Base-by-base conservation (phyloP, 2,888 invertebrate genomes). In the Brachyptera risi region DNA sequence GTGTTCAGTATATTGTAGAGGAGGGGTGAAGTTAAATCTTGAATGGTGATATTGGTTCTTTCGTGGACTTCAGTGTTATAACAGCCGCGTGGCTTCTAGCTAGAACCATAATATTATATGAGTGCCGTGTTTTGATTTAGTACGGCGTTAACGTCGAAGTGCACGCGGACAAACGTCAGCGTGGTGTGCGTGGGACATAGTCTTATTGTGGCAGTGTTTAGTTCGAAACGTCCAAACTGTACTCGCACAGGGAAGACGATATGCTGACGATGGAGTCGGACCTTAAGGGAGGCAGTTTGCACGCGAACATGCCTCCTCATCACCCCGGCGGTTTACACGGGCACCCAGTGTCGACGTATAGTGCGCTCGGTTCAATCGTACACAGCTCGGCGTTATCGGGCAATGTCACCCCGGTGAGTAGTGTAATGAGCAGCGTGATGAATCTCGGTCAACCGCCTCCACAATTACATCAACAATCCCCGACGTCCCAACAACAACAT, bases 261-360 rank as follows among this genome's bases (percentile, higher is more conserved):
- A 92, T 92, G 92, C 80, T 92, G 80, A 92, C 91, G 79, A 91
- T 92, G 91, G 92, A 92, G 84, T 83, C 90, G 79, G 92, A 92
- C 78, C 83, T 92, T 79, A 92, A 92, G 76, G 91, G 91, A 79
- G 89, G 90, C 80, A 89, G 86, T 77, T 80, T 92, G 75, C 90
- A 90, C 76, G 90, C 87, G 71, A 88, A 86, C 70, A 89, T 90
- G 86, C 90, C 91, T 74, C 90, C 91, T 76, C 77, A 77, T 68
- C 89, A 90, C 76, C 77, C 80, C 54, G 59, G 62, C 49, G 60
- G 57, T 40, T 56, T 42, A 31, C 87, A 89, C 73, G 54, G 64
- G 57, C 68, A 68, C 65, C 83, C 56, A 47, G 74, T 75, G 17
- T 73, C 76, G 40, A 73, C 77, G 23, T 91, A 90, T 76, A 87